Evolutionary conservation across 2,888 invertebrate species (phyloP), one percentile per base, ranked within the genome.

Genomic region (Allygus modestus): DNA sequence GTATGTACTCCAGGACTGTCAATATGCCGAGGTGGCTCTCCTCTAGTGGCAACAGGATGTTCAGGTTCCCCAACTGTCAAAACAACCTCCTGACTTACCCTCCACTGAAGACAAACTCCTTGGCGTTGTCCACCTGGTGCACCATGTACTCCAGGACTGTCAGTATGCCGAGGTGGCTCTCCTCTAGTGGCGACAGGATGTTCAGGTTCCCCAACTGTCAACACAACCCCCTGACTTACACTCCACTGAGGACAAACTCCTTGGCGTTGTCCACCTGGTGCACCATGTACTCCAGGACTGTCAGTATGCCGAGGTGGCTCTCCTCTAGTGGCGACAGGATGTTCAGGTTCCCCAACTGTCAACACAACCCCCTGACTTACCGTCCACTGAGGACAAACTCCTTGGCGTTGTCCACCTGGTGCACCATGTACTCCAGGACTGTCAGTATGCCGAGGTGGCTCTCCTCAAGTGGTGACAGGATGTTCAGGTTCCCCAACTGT

Each of bases 251-350:
- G 43, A 94, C 92, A 89, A 96, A 96, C 87, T 94, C 91, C 85
- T 93, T 90, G 0, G 94, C 96, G 91, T 95, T 96, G 89, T 96
- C 96, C 88, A 94, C 93, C 90, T 96, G 95, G 90, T 96, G 96
- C n/a, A 95, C 92, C 84, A 95, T 91, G 90, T 94, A 95, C 88
- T 95, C 95, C 61, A 96, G 90, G 89, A 95, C 94, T 28, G 51
- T 77, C 51, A 77, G 77, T 17, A 77, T 77, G n/a, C 5, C 20
- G 20, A 77, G 51, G 51, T 77, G 77, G 33, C 51, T 54, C 33
- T 46, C 46, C 46, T 17, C 46, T 17, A 46, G 46, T 46, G 46
- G 12, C 12, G n/a, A 46, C 46, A 46, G 46, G 12, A 46, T 46
- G 46, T 46, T 46, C 46, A 46, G 46, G 46, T 46, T 46, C 37